These are phyloP conservation scores for Sarcophaga subvicina DNA, from an alignment of 2,888 invertebrate species.

Conservation along the genomic window DNA sequence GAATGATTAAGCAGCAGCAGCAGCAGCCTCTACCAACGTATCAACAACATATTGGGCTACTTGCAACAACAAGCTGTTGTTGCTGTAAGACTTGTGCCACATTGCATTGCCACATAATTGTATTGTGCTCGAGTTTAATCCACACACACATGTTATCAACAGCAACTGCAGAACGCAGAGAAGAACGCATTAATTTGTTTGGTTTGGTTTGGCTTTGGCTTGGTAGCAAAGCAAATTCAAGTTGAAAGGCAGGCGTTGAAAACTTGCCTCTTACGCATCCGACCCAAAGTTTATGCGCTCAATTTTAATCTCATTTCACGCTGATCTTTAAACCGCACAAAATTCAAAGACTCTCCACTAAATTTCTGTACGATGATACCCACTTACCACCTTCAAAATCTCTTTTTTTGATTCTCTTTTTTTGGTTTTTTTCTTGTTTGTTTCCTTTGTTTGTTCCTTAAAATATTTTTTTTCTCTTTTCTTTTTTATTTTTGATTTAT, in stretches of 20 bases:
- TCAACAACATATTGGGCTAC: neutral
- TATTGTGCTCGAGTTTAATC: conserved; percentile 29
- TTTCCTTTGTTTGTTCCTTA: neutral
- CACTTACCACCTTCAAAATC: conserved; percentile 41
- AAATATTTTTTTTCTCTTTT: neutral
- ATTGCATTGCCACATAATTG: conserved; percentile 36
- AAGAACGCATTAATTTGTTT: conserved; percentile 50
- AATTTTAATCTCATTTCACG: conserved; percentile 81
- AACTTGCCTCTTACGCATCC: conserved; percentile 68
- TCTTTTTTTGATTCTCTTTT: neutral
- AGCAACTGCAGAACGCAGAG: conserved; percentile 21
- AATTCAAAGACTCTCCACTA: conserved; percentile 53
- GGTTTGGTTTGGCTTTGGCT: conserved; percentile 59
- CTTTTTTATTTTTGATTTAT: conserved; percentile 41
- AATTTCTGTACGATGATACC: conserved; percentile 29
- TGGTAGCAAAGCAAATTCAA: conserved; percentile 59
- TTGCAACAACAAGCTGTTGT: conserved; percentile 29
- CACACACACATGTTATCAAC: conserved; percentile 61
- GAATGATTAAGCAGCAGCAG: conserved; percentile 57
- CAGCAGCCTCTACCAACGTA: conserved; percentile 14
- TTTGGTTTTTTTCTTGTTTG: neutral
- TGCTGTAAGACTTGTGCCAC: conserved; percentile 60
- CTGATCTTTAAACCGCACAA: conserved; percentile 75
- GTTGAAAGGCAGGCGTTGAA: conserved; percentile 57
- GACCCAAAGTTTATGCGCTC: conserved; percentile 72